These are phyloP conservation scores for Drosophila hamatofila DNA, from an alignment of 2,888 invertebrate genomes.

Conservation along the genomic window DNA sequence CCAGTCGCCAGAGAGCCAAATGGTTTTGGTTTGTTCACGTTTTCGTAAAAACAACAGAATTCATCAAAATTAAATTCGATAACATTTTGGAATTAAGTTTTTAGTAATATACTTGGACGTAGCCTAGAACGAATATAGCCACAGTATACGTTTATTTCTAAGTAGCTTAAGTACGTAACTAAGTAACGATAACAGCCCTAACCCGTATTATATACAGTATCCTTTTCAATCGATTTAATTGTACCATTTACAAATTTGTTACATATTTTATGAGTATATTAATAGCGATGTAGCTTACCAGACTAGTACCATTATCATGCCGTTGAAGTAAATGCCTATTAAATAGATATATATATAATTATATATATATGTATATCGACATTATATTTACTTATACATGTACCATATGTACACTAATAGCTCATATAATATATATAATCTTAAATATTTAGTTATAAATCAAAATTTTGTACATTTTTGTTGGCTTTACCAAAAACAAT, in stretches of 20 bases:
- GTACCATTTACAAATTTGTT: constrained; percentile 14
- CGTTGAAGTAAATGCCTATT: constrained; percentile 13
- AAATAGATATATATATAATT: not conserved
- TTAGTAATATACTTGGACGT: constrained; percentile 43
- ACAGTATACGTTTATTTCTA: constrained; percentile 29
- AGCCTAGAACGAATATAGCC: constrained; percentile 34
- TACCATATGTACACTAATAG: constrained; percentile 13
- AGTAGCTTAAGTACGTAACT: constrained; percentile 49
- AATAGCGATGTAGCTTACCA: constrained; percentile 33
- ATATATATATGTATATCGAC: not conserved
- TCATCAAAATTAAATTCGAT: constrained; percentile 57
- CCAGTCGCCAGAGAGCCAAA: constrained; percentile 32
- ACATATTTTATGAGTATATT: constrained; percentile 31
- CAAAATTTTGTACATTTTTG: constrained; percentile 18
- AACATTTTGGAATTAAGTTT: constrained; percentile 36
- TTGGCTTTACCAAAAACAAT: constrained; percentile 7
- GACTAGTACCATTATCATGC: constrained; percentile 43
- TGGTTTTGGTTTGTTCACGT: constrained; percentile 78
- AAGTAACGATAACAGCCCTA: constrained; percentile 24
- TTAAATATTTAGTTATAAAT: constrained; percentile 19
- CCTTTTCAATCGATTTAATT: not conserved
- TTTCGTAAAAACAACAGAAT: constrained; percentile 52
- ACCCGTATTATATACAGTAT: constrained; percentile 26
- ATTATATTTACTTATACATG: constrained; percentile 4
- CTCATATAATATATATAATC: constrained; percentile 10